These are phyloP conservation scores for Elaeidobius kamerunicus DNA, from an alignment of 2,888 invertebrate species.

Conservation along the genomic window DNA sequence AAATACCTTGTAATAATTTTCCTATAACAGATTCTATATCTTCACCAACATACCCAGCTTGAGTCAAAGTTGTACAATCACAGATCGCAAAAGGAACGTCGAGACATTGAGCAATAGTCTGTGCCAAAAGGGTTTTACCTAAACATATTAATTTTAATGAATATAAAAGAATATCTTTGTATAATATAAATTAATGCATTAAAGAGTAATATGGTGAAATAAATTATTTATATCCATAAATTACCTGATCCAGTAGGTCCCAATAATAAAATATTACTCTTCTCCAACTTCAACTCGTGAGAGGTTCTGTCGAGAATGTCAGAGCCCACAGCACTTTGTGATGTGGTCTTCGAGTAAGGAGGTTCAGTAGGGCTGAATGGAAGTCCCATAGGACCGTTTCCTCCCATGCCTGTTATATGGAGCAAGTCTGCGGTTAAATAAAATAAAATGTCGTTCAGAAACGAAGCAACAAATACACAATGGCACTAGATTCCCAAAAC, in stretches of 20 bases:
- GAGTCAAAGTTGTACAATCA: constrained; percentile 95
- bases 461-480: constrained; percentile 8
- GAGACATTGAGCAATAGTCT: constrained; percentile 94
- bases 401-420: constrained; percentile 78
- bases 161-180: too few relatives aligned
- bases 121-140: constrained; percentile 95
- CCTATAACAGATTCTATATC: constrained; percentile 99
- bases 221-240: too few relatives aligned
- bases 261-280: constrained; percentile 92
- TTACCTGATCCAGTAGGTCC: constrained; percentile 95
- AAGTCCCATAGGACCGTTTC: constrained; percentile 62
- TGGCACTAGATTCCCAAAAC: too few relatives aligned
- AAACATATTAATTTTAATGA: background rate
- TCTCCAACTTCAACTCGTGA: constrained; percentile 85
- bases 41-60: constrained; percentile 99
- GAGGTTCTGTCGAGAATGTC: constrained; percentile 79
- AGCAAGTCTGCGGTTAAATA: constrained; percentile 65
- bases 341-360: constrained; percentile 21
- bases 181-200: too few relatives aligned
- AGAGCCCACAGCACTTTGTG: constrained; percentile 54
- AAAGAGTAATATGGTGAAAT: too few relatives aligned
- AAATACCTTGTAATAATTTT: constrained; percentile 71
- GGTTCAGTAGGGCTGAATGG: constrained; percentile 47
- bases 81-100: constrained; percentile 99
- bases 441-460: constrained; percentile 5